These are phyloP conservation scores for Melinaea menophilus DNA, from an alignment of 2,888 invertebrate species.

Conservation along the genomic window DNA sequence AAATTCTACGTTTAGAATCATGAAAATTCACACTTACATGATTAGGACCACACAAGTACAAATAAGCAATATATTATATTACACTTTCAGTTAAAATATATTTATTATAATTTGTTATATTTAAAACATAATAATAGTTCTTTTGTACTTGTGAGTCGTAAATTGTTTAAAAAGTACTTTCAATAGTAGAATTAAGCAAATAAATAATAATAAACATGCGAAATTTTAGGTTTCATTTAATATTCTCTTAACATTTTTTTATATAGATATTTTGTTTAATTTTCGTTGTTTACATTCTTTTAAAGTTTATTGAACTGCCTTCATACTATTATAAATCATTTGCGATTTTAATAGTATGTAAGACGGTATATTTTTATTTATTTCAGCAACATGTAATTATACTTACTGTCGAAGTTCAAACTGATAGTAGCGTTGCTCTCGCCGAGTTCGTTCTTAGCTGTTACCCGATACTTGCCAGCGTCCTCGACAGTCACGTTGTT, in stretches of 20 bases:
- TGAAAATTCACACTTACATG: conserved; percentile 45
- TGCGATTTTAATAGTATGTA: too few species aligned
- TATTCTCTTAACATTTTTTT: not conserved
- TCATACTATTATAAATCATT: not conserved
- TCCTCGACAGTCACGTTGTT: conserved; percentile 97
- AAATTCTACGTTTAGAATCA: conserved; percentile 63
- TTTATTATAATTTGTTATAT: conserved; percentile 11
- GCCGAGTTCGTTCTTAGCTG: conserved; percentile 97
- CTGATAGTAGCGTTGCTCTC: conserved; percentile 98
- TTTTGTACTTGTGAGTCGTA: not conserved
- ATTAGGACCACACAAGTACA: conserved; percentile 65
- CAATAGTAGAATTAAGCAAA: conserved; percentile 7
- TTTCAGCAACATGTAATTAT: not conserved
- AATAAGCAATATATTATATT: conserved; percentile 17
- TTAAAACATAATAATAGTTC: not conserved
- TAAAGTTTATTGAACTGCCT: not conserved
- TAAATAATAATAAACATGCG: conserved; percentile 9
- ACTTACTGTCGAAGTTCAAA: conserved; percentile 99
- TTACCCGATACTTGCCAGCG: conserved; percentile 97
- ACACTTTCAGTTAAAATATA: not conserved
- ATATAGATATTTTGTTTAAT: not conserved
- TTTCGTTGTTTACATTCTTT: not conserved
- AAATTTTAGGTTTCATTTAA: conserved; percentile 6
- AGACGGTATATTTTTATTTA: conserved; percentile 1
- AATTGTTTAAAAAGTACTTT: conserved; percentile 13